Conservation (phyloP, 2,888 invertebrate species). For the Xiphydria camelus region DNA sequence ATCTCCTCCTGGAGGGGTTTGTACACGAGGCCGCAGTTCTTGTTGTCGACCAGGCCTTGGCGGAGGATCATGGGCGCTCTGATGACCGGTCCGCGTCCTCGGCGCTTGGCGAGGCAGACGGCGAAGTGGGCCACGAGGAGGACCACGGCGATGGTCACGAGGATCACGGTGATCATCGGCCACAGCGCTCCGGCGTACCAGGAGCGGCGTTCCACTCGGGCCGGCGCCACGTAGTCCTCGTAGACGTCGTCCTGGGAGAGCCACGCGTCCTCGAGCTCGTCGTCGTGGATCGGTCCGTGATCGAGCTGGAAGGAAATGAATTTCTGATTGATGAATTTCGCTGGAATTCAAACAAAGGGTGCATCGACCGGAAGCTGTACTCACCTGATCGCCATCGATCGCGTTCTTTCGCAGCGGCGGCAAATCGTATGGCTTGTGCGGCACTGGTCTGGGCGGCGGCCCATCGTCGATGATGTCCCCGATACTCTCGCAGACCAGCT, state of each 20-base stretch:
- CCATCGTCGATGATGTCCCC: slow-evolving; percentile 37
- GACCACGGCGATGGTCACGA: slow-evolving; percentile 37
- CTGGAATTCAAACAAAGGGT: slow-evolving; percentile 13
- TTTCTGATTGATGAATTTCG: too few species aligned
- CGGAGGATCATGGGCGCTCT: slow-evolving; percentile 54
- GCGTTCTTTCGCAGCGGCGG: slow-evolving; percentile 19
- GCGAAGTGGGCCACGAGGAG: slow-evolving; percentile 38
- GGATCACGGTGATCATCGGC: slow-evolving; percentile 38
- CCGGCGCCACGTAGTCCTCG: slow-evolving; percentile 27
- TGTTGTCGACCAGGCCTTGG: slow-evolving; percentile 60
- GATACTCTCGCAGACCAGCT: slow-evolving; percentile 48
- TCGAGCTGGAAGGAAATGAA: slow-evolving; percentile 23
- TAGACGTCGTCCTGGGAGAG: slow-evolving; percentile 41
- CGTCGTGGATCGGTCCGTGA: slow-evolving; percentile 20
- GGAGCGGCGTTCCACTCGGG: slow-evolving; percentile 23
- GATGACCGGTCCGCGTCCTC: slow-evolving; percentile 48
- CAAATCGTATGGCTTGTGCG: slow-evolving; percentile 20
- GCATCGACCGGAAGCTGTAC: slow-evolving; percentile 8
- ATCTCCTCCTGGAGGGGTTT: slow-evolving; percentile 79
- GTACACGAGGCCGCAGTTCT: slow-evolving; percentile 76
- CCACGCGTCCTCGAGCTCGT: slow-evolving; percentile 39
- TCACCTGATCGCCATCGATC: slow-evolving; percentile 23
- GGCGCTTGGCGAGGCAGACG: slow-evolving; percentile 41
- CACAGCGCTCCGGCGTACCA: slow-evolving; percentile 43
- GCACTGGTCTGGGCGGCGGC: slow-evolving; percentile 35